phyloP scores from a whole-genome alignment of 2,888 invertebrate genomes.

The Cerceris rybyensis region DNA sequence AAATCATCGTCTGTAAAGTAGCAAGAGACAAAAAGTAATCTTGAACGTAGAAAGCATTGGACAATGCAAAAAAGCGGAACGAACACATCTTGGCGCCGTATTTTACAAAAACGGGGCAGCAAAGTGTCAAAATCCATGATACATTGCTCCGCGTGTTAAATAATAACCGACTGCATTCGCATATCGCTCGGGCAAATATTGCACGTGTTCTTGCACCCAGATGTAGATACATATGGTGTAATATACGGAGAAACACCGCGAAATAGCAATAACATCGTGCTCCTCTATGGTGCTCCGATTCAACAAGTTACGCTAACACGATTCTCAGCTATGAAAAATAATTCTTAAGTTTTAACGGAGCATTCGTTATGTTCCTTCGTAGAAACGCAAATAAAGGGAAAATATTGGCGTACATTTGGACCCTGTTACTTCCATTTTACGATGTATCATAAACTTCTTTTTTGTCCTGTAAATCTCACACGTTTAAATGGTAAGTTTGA shows the following conservation, averaged over 20 bases:
- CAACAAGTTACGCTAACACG: conserved; percentile 25
- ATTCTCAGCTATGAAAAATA: background rate
- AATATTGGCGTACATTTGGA: background rate
- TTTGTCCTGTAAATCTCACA: too few species aligned
- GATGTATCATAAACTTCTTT: too few species aligned
- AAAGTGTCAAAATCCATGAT: conserved; percentile 55
- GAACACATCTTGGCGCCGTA: conserved; percentile 33
- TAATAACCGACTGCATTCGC: conserved; percentile 56
- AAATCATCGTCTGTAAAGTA: background rate
- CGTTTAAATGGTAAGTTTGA: background rate
- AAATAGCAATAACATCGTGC: background rate
- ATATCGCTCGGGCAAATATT: conserved; percentile 31
- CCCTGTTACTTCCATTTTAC: too few species aligned
- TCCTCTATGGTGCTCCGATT: conserved; percentile 9
- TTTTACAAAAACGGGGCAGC: conserved; percentile 41
- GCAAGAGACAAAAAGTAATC: background rate
- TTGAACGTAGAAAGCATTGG: conserved; percentile 1
- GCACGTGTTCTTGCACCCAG: conserved; percentile 32
- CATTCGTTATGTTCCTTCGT: background rate
- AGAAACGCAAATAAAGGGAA: background rate
- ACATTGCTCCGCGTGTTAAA: conserved; percentile 60
- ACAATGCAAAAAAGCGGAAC: conserved; percentile 24
- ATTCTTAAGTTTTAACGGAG: background rate
- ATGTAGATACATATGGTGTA: conserved; percentile 47
- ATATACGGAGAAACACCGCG: conserved; percentile 43